Conservation (phyloP, 2,113 vertebrate species). For the Xenopus borealis region DNA sequence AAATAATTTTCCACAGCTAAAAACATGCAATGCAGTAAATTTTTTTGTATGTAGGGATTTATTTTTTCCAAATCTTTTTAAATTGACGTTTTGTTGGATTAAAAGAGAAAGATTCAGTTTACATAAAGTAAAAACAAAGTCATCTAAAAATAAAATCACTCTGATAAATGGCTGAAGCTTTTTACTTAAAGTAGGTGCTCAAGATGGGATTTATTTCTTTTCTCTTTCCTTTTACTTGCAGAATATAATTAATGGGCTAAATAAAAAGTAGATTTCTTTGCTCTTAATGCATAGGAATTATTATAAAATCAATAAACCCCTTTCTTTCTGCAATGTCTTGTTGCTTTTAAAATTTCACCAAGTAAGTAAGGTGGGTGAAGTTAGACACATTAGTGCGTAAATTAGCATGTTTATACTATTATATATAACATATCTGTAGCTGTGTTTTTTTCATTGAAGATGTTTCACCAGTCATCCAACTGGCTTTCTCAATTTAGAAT, state of each 20-base stretch:
- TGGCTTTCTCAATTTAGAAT: too few relatives aligned
- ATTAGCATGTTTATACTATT: slow-evolving; percentile 57
- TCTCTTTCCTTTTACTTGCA: slow-evolving; percentile 54
- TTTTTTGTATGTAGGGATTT: too few relatives aligned
- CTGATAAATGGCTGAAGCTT: slow-evolving; percentile 54
- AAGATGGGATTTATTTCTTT: slow-evolving; percentile 59
- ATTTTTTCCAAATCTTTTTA: too few relatives aligned
- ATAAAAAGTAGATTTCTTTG: slow-evolving; percentile 42
- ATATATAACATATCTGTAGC: too few relatives aligned
- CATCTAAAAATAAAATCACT: slow-evolving; percentile 45
- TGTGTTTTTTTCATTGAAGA: too few relatives aligned
- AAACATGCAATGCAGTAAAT: too few relatives aligned
- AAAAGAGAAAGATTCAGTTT: slow-evolving; percentile 46
- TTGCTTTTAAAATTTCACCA: slow-evolving; percentile 53
- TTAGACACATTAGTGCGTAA: slow-evolving; percentile 56
- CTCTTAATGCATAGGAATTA: slow-evolving; percentile 53
- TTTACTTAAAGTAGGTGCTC: slow-evolving; percentile 53
- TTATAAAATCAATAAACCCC: slow-evolving; percentile 57
- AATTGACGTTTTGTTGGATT: slow-evolving; percentile 12
- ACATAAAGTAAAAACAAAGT: not conserved
- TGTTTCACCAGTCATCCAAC: too few relatives aligned
- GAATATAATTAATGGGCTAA: slow-evolving; percentile 59
- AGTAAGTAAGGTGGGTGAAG: slow-evolving; percentile 59
- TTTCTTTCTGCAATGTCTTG: slow-evolving; percentile 54
- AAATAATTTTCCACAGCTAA: too few relatives aligned